A percentile compares a stretch with the other conserved stretches of the same genome.
Conservation (phyloP, 2,797 vertebrate genomes). For the Chloroceryle amazona region DNA sequence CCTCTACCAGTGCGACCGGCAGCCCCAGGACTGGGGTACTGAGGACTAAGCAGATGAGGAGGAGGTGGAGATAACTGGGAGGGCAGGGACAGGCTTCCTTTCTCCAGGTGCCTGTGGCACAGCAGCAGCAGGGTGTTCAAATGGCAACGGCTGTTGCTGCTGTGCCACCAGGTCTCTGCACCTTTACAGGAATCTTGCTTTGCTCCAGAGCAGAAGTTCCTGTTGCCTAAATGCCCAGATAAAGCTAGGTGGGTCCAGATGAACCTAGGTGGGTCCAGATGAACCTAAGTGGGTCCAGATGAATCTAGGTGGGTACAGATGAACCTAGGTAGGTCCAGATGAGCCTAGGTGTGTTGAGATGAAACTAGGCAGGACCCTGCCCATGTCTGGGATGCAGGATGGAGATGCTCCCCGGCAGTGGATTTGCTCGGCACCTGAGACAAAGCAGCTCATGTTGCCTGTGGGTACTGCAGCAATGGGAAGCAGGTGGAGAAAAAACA, state of each 20-base stretch:
- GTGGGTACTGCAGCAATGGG: background rate
- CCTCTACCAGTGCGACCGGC: background rate
- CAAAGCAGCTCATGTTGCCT: background rate
- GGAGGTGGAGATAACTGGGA: background rate
- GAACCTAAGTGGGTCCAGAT: background rate
- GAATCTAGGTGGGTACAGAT: background rate
- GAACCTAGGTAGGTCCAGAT: background rate
- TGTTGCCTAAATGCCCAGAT: background rate
- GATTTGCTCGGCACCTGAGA: background rate
- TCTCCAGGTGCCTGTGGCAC: background rate
- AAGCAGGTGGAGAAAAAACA: background rate
- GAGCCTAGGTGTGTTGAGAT: background rate
- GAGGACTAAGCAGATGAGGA: rapidly evolving
- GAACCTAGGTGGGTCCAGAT: background rate
- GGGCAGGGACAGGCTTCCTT: background rate
- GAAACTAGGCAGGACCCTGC: background rate
- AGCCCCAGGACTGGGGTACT: rapidly evolving
- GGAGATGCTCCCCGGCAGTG: background rate
- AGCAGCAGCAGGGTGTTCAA: rapidly evolving
- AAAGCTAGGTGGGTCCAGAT: background rate
- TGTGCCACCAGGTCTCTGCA: background rate
- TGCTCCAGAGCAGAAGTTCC: background rate
- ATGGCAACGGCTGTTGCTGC: rapidly evolving
- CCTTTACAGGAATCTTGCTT: background rate
- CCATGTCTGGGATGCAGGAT: background rate